A percentile compares a stretch with the other conserved stretches of the same genome.
phyloP scores from a whole-genome alignment of 2,113 vertebrate genomes.

The Ivindomyrus marchei region DNA sequence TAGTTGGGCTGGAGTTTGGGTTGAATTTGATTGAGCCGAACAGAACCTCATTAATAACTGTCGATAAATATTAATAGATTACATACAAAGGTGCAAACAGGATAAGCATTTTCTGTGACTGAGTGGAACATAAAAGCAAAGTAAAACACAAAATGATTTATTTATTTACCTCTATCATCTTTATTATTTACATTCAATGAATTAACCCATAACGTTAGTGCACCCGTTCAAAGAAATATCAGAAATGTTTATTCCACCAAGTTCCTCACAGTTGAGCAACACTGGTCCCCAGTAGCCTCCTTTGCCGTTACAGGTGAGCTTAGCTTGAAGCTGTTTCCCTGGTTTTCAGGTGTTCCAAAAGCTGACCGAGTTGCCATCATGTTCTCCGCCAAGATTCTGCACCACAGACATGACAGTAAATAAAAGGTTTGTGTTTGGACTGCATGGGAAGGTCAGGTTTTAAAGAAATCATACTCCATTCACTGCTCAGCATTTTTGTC shows the following conservation, averaged over 20 bases:
- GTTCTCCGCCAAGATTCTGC: slow-evolving; percentile 15
- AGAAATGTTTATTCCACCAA: not conserved
- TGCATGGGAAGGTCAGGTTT: no score
- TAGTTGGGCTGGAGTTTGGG: no score
- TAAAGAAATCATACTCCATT: not conserved
- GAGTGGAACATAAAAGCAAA: not conserved
- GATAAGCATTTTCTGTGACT: not conserved
- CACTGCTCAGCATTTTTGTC: not conserved
- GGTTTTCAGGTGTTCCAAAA: not conserved
- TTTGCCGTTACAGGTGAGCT: not conserved
- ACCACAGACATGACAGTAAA: not conserved
- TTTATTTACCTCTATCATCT: not conserved
- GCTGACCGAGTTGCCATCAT: slow-evolving; percentile 6
- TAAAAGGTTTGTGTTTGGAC: not conserved
- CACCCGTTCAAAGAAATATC: not conserved
- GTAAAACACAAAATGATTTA: not conserved
- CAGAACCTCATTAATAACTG: not conserved
- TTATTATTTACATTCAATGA: not conserved
- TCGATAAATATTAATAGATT: not conserved
- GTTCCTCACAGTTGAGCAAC: slow-evolving; percentile 1
- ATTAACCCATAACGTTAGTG: not conserved
- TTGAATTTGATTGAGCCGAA: no score
- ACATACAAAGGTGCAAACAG: not conserved
- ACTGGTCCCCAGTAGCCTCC: not conserved
- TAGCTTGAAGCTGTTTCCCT: slow-evolving; percentile 7